Conservation (phyloP, 2,797 vertebrate species). For the Enoplosus armatus region DNA sequence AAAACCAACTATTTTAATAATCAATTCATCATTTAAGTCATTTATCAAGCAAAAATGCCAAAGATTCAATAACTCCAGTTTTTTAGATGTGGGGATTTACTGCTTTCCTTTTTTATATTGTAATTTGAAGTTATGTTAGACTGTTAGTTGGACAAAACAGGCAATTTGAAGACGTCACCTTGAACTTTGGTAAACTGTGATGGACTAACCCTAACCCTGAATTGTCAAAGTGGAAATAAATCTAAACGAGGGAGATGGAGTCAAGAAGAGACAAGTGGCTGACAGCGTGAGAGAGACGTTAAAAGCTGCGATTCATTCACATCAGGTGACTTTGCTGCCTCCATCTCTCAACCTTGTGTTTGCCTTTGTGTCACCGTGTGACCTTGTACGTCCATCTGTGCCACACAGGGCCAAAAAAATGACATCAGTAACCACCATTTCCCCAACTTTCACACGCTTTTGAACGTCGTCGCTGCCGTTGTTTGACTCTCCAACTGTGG, state of each 20-base stretch:
- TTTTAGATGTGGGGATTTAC: not conserved
- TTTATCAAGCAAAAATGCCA: not conserved
- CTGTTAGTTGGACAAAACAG: not conserved
- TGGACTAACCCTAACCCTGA: too few species aligned
- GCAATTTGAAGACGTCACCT: not conserved
- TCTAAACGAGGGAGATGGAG: not conserved
- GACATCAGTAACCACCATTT: slow-evolving; percentile 24
- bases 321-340: slow-evolving; percentile 41
- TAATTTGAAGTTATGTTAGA: not conserved
- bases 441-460: slow-evolving; percentile 59
- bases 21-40: not conserved
- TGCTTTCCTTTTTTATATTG: not conserved
- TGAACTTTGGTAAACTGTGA: not conserved
- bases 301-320: slow-evolving; percentile 35
- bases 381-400: slow-evolving; percentile 52
- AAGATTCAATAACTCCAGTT: not conserved
- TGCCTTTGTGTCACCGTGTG: slow-evolving; percentile 45
- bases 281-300: slow-evolving; percentile 71
- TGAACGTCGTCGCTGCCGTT: not conserved
- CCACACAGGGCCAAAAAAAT: slow-evolving; percentile 11
- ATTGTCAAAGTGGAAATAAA: not conserved
- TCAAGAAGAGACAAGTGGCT: not conserved
- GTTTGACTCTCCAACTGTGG: slow-evolving; percentile 18
- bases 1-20: not conserved
- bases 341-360: slow-evolving; percentile 68